Conservation (phyloP, 2,888 invertebrate genomes). For the Parnassius smintheus region DNA sequence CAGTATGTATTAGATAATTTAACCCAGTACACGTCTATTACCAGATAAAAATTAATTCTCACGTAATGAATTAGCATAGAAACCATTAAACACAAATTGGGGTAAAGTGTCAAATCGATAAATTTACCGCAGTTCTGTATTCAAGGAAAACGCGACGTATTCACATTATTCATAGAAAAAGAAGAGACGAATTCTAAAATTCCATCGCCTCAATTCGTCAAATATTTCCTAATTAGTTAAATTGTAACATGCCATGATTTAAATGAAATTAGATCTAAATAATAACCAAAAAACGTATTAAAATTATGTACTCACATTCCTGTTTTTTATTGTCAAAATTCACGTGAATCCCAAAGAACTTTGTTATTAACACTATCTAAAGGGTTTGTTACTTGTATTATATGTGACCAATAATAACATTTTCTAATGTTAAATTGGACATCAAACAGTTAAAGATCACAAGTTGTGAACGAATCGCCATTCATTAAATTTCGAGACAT, state of each 20-base stretch:
- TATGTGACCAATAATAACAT: slow-evolving; percentile 59
- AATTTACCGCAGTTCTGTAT: slow-evolving; percentile 80
- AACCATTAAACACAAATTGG: slow-evolving; percentile 58
- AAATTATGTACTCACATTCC: slow-evolving; percentile 52
- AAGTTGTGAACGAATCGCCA: slow-evolving; percentile 65
- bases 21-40: background rate
- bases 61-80: slow-evolving; percentile 48
- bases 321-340: slow-evolving; percentile 63
- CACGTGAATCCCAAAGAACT: slow-evolving; percentile 49
- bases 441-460: slow-evolving; percentile 59
- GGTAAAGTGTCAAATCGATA: slow-evolving; percentile 76
- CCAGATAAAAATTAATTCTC: background rate
- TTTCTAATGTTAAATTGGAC: slow-evolving; percentile 66
- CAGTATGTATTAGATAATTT: background rate
- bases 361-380: slow-evolving; percentile 68
- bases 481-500: slow-evolving; percentile 71
- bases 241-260: no score
- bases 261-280: slow-evolving; percentile 28
- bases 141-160: slow-evolving; percentile 49
- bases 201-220: no score
- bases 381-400: slow-evolving; percentile 60
- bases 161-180: slow-evolving; percentile 15
- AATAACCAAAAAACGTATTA: slow-evolving; percentile 43
- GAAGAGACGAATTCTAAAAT: slow-evolving; percentile 2
- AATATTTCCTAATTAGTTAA: background rate